phyloP scores from a whole-genome alignment of 2,113 vertebrate species.

The Porphyrio hochstetteri region DNA sequence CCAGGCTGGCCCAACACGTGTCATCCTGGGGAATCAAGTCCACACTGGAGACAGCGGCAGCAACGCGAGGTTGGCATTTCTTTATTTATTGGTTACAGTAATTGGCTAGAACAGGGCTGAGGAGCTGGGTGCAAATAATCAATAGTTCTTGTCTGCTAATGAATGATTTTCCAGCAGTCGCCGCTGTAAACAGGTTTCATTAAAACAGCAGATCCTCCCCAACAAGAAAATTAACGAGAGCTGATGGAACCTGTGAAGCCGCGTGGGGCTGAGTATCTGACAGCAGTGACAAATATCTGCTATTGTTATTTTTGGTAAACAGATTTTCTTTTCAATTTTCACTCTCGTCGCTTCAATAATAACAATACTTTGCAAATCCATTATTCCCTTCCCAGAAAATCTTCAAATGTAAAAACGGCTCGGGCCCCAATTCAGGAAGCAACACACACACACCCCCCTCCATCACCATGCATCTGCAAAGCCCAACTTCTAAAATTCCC shows the following conservation, averaged over 20 bases:
- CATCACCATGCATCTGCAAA: too few species aligned
- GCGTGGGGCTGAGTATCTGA: slow-evolving; percentile 41
- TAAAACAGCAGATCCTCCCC: slow-evolving; percentile 60
- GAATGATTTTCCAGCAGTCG: slow-evolving; percentile 65
- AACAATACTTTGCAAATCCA: slow-evolving; percentile 28
- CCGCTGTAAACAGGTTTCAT: slow-evolving; percentile 57
- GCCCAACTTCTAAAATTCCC: too few species aligned
- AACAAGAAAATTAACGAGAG: slow-evolving; percentile 48
- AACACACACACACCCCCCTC: too few species aligned
- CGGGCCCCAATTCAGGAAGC: neutral
- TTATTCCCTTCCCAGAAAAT: slow-evolving; percentile 14
- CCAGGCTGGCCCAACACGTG: neutral
- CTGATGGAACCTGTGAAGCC: slow-evolving; percentile 52
- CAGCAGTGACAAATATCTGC: slow-evolving; percentile 45
- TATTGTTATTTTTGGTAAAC: slow-evolving; percentile 52
- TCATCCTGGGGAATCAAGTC: neutral
- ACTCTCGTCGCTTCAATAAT: slow-evolving; percentile 17
- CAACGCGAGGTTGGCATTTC: slow-evolving; percentile 31
- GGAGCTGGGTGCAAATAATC: slow-evolving; percentile 60
- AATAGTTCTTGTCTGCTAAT: slow-evolving; percentile 62
- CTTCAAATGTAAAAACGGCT: neutral
- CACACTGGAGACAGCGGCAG: slow-evolving; percentile 8
- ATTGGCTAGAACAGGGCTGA: slow-evolving; percentile 52
- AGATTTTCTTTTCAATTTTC: slow-evolving; percentile 54
- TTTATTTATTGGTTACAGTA: slow-evolving; percentile 66